Evolutionary conservation across 2,888 invertebrate genomes (phyloP).

Genomic region (Arenicola marina): DNA sequence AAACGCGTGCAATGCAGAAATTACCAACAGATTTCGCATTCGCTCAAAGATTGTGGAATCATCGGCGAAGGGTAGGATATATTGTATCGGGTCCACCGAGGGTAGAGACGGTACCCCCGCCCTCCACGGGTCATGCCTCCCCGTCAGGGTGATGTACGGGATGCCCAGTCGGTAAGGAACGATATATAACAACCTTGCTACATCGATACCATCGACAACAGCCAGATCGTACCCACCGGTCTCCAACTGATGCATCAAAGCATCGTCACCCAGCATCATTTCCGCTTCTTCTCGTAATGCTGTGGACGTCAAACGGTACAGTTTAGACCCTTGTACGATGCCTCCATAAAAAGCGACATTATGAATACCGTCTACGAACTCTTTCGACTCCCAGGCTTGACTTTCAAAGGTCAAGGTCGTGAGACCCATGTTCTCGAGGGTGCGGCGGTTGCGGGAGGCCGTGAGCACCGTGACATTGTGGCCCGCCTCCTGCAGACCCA

Average conservation of each 20-base stretch:
- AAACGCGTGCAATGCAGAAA: neutral
- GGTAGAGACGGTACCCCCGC: conserved; percentile 10
- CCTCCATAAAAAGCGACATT: too few relatives aligned
- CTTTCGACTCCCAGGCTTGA: neutral
- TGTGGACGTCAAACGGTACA: neutral
- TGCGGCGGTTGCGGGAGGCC: neutral
- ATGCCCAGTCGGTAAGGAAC: conserved; percentile 13
- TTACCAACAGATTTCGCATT: neutral
- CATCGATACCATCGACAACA: conserved; percentile 6
- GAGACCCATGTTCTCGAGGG: neutral
- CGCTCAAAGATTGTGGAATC: neutral
- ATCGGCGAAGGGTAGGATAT: neutral
- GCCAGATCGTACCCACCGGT: neutral
- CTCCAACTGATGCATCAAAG: neutral
- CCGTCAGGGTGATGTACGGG: conserved; percentile 3
- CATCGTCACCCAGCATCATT: neutral
- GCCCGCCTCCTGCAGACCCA: neutral
- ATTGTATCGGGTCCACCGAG: conserved; percentile 6
- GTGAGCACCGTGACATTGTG: conserved; percentile 7
- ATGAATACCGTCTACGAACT: neutral
- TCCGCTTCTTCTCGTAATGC: neutral
- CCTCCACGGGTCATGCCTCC: neutral
- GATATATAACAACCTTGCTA: neutral
- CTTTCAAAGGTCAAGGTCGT: neutral
- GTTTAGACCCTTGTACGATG: neutral